These are phyloP conservation scores for Eilema caniola DNA, from an alignment of 2,888 invertebrate species.

Conservation along the genomic window DNA sequence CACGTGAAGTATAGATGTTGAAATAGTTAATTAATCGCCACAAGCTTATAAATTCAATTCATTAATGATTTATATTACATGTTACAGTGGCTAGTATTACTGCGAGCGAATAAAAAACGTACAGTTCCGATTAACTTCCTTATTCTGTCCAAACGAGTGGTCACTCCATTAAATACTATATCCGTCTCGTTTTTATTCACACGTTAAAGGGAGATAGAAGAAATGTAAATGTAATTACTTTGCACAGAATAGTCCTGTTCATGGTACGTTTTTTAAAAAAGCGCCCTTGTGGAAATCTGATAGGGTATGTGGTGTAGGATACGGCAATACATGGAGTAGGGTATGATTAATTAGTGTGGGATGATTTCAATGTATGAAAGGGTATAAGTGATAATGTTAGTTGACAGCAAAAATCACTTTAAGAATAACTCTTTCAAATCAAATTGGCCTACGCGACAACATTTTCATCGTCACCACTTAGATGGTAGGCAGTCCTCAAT, in stretches of 20 bases:
- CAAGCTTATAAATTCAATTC: slow-evolving; percentile 31
- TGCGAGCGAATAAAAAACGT: slow-evolving; percentile 46
- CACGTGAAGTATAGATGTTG: no score
- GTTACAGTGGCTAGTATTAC: slow-evolving; percentile 62
- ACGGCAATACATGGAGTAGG: slow-evolving; percentile 42
- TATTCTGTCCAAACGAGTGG: slow-evolving; percentile 44
- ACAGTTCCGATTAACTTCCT: slow-evolving; percentile 54
- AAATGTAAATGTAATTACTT: slow-evolving; percentile 15
- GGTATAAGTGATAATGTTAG: not conserved
- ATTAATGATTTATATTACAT: slow-evolving; percentile 52
- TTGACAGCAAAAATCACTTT: not conserved
- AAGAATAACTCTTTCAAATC: no score
- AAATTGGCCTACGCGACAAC: no score
- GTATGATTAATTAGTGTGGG: slow-evolving; percentile 7
- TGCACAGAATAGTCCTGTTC: slow-evolving; percentile 42
- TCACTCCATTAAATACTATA: slow-evolving; percentile 36
- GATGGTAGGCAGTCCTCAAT: no score
- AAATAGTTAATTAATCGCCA: no score
- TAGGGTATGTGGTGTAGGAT: slow-evolving; percentile 50
- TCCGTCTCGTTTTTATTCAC: slow-evolving; percentile 37
- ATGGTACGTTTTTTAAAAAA: slow-evolving; percentile 48
- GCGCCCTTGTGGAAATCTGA: slow-evolving; percentile 59
- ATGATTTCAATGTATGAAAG: not conserved
- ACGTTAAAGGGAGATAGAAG: slow-evolving; percentile 10
- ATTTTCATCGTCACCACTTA: no score